Evolutionary conservation across 2,797 vertebrate species (phyloP).

Genomic region (Hemitrygon akajei): DNA sequence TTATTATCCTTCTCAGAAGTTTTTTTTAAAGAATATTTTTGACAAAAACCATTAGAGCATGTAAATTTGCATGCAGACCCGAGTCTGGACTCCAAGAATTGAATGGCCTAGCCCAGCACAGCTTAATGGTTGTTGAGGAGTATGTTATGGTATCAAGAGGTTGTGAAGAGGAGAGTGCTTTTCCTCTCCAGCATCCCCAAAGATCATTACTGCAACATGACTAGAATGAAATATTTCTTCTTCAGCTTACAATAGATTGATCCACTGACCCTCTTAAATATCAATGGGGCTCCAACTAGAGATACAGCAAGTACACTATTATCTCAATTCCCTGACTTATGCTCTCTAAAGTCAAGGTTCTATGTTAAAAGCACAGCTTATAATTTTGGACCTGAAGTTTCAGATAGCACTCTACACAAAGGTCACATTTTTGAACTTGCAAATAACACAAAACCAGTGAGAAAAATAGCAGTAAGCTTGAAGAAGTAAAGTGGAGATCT

Average conservation of each 20-base stretch:
- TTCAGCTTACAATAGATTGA: neutral
- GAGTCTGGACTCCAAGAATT: neutral
- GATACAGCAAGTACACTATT: neutral
- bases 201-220: neutral
- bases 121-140: neutral
- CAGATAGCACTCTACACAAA: neutral
- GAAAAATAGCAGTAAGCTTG: neutral
- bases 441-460: neutral
- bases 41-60: neutral
- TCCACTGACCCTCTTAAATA: neutral
- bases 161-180: neutral
- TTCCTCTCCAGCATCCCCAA: neutral
- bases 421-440: neutral
- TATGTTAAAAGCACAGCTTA: neutral
- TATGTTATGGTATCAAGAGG: neutral
- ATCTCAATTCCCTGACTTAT: neutral
- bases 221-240: neutral
- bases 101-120: neutral
- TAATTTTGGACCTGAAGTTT: neutral
- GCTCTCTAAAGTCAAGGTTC: neutral
- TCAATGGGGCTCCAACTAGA: neutral
- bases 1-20: too few species aligned
- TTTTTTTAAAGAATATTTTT: too few species aligned
- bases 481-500: neutral
- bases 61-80: neutral